These are phyloP conservation scores for Pseudachorutes palmiensis DNA, from an alignment of 1,140 invertebrate species.

Conservation along the genomic window DNA sequence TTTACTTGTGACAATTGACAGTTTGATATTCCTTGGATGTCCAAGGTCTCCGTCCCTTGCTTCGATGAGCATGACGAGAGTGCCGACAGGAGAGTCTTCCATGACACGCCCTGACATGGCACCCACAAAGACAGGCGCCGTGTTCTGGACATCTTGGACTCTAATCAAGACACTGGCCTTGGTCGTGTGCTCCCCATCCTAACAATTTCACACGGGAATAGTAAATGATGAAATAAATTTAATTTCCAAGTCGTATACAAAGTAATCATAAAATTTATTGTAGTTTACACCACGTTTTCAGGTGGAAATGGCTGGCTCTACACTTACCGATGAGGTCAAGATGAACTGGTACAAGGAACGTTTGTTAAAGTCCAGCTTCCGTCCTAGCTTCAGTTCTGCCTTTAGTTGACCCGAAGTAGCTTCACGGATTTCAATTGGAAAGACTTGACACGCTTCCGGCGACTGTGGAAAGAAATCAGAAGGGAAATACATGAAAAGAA, in stretches of 20 bases:
- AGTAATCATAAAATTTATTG: no score
- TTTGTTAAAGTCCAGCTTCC: constrained; percentile 40
- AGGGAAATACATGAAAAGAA: not conserved
- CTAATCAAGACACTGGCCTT: constrained; percentile 64
- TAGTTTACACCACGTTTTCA: not conserved
- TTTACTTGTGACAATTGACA: constrained; percentile 73
- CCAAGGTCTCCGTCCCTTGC: constrained; percentile 73
- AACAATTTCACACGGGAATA: constrained; percentile 22
- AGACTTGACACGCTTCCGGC: constrained; percentile 60
- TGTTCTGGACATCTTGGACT: constrained; percentile 72
- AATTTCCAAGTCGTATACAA: no score
- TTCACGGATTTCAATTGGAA: constrained; percentile 56
- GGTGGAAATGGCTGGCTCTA: not conserved
- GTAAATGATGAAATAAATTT: no score
- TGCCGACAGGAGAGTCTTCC: constrained; percentile 77
- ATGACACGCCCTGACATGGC: constrained; percentile 67
- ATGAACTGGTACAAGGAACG: constrained; percentile 51
- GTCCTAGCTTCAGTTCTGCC: constrained; percentile 60
- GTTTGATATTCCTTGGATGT: constrained; percentile 63
- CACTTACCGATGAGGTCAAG: constrained; percentile 58
- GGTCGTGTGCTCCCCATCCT: constrained; percentile 69
- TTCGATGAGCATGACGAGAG: constrained; percentile 64
- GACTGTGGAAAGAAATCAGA: constrained; percentile 48
- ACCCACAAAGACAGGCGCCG: constrained; percentile 69
- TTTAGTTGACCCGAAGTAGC: constrained; percentile 56